Evolutionary conservation across 2,113 vertebrate species (phyloP).

Genomic region (Oreamnos americanus): DNA sequence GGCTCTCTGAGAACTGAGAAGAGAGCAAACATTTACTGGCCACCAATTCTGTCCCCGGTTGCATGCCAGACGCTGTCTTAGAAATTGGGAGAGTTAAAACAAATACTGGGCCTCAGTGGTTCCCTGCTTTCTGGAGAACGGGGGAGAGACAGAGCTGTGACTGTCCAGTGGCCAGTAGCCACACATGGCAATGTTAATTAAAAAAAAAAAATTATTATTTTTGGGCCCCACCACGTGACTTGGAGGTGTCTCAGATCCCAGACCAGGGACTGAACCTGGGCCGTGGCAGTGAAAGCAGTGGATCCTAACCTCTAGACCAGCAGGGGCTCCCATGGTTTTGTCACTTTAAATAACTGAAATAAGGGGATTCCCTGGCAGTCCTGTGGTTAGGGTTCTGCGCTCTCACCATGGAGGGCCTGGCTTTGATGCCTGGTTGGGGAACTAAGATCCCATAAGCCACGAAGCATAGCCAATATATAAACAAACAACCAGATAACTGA

Average conservation of each 20-base stretch:
- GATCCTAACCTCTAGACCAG: not conserved
- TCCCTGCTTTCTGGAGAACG: not conserved
- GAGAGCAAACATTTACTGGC: not conserved
- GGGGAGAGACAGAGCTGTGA: not conserved
- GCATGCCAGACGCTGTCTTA: not conserved
- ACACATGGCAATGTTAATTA: not conserved
- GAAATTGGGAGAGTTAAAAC: not conserved
- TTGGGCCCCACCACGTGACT: not conserved
- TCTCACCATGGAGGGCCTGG: rapidly evolving
- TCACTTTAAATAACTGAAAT: not conserved
- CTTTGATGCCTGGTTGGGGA: not conserved
- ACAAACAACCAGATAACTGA: not conserved
- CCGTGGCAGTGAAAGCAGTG: not conserved
- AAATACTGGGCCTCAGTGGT: not conserved
- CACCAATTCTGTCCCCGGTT: not conserved
- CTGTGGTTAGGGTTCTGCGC: not conserved
- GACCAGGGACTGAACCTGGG: not conserved
- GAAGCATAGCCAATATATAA: not conserved
- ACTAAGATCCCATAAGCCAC: not conserved
- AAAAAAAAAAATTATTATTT: not conserved
- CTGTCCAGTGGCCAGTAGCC: not conserved
- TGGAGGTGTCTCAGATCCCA: not conserved
- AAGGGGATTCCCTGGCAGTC: not conserved
- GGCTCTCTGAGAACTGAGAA: not conserved
- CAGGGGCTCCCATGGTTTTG: not conserved